Conservation (phyloP, 1,140 invertebrate species). For the Varroa destructor region DNA sequence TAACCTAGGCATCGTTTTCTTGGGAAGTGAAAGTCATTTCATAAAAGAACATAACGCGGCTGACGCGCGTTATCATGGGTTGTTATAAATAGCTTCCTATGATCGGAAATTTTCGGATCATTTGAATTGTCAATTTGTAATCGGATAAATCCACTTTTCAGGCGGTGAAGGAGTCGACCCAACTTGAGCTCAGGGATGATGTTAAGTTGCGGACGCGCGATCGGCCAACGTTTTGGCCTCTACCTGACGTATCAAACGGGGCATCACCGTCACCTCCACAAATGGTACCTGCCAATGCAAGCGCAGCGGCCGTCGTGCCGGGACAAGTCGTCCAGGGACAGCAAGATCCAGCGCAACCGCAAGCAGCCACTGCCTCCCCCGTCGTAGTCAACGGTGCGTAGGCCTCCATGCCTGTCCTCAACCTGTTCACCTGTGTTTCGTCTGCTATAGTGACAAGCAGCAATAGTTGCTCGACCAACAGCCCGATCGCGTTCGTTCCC, state of each 20-base stretch:
- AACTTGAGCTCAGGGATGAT: constrained; percentile 63
- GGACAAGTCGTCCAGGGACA: constrained; percentile 22
- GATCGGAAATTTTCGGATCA: no score
- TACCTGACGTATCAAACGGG: constrained; percentile 46
- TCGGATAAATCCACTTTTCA: constrained; percentile 38
- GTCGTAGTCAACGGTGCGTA: constrained; percentile 27
- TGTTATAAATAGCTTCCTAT: neutral
- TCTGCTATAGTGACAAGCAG: no score
- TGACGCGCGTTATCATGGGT: no score
- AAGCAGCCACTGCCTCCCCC: neutral
- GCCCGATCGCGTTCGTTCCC: no score
- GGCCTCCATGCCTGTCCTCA: neutral
- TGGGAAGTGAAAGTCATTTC: constrained; percentile 13
- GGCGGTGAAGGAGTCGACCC: constrained; percentile 63
- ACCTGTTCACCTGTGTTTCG: no score
- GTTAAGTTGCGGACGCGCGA: constrained; percentile 64
- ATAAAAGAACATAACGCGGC: no score
- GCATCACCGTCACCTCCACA: constrained; percentile 32
- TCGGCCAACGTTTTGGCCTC: constrained; percentile 72
- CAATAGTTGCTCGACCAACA: no score
- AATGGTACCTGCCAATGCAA: constrained; percentile 33
- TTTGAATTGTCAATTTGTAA: no score
- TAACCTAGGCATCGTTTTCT: constrained; percentile 26
- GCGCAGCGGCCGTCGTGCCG: constrained; percentile 22
- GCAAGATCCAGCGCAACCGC: neutral